Base-by-base conservation (phyloP, 2,888 invertebrate species). In the Tenthredo notha region DNA sequence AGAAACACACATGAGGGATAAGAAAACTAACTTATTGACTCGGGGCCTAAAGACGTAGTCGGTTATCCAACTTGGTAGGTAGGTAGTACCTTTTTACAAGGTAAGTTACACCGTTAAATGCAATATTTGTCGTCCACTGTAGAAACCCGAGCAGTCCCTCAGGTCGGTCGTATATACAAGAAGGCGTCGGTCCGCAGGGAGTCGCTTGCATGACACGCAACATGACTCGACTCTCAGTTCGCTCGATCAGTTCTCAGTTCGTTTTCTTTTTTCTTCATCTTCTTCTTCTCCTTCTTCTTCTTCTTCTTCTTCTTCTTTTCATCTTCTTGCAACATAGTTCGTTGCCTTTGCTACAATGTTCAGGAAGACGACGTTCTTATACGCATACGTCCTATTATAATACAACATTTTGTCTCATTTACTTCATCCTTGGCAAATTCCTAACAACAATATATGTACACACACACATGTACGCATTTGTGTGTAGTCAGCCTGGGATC, bases 131-230 rank as follows among this genome's bases (percentile, higher is more conserved):
- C 80, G 80, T 61, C 25, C 61, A 80, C 61, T 80, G 37, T 37
- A 61, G 80, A 80, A 80, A 80, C 80, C 80, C 61, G 80, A 80
- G 80, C 58, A 47, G 80, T 58, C 61, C 61, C 61, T 80, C 80
- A 61, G 80, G 58, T 80, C 58, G 58, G 61, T 21, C 77, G 61
- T 61, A 80, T 61, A 80, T 37, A 80, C 37, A 61, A 58, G 61
- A 80, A 80, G 80, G 80, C 37, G 80, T 58, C 61, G 80, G 80
- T 80, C 80, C 80, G 80, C 80, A 80, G 80, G 80, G 80, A 80
- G 80, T 80, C 58, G 80, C 80, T 80, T 58, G 58, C 80, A 58
- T 80, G 80, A 80, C 80, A 80, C 61, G 80, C 80, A 58, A 80
- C 80, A 80, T 80, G 80, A 80, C 80, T 80, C 80, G 80, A n/a